These are phyloP conservation scores for Heterocephalus glaber DNA, from an alignment of 2,113 vertebrate species.

Conservation along the genomic window DNA sequence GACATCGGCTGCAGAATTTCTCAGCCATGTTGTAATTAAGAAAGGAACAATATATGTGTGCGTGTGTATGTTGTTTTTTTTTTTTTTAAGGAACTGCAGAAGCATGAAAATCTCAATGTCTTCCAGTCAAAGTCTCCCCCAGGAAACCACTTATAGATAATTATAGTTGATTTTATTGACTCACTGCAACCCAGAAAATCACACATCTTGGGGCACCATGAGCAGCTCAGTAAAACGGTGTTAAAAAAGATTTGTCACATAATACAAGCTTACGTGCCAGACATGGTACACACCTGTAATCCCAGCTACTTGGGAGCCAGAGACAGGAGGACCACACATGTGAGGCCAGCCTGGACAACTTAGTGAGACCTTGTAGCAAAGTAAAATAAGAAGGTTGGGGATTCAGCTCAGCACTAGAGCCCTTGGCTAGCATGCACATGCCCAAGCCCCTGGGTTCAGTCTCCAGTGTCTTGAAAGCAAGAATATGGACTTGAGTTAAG, in stretches of 20 bases:
- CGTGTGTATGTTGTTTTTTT: no score
- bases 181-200: background rate
- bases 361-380: background rate
- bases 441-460: background rate
- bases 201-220: background rate
- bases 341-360: background rate
- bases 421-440: background rate
- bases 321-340: background rate
- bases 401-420: background rate
- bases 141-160: background rate
- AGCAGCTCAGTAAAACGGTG: background rate
- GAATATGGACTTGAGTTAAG: background rate
- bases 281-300: background rate
- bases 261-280: background rate
- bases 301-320: background rate
- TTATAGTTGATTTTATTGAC: background rate
- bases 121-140: background rate
- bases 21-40: background rate
- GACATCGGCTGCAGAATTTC: background rate
- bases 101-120: background rate
- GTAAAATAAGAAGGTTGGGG: background rate
- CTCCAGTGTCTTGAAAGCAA: background rate
- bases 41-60: background rate
- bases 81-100: background rate
- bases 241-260: background rate